Percentiles rank a stretch among this genome's conserved stretches.
Evolutionary conservation across 2,888 invertebrate species (phyloP).

Genomic region (Tanytarsus gracilentus): DNA sequence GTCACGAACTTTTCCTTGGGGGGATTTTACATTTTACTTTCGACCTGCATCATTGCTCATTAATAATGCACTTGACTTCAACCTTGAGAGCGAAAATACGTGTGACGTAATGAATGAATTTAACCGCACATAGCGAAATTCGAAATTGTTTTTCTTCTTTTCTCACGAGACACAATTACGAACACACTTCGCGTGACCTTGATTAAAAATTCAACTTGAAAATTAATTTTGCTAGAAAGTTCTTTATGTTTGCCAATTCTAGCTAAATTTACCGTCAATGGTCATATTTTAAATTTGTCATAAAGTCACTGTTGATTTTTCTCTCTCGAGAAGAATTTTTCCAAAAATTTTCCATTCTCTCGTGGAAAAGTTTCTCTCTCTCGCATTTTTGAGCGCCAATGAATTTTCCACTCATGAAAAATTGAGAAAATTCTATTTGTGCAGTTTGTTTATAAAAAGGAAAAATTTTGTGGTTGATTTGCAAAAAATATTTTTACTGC

Average conservation of each 20-base stretch:
- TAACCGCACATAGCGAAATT: not conserved
- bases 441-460: no score
- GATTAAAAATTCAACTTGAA: no score
- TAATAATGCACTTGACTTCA: conserved; percentile 14
- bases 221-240: no score
- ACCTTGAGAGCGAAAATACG: conserved; percentile 6
- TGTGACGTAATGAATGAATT: conserved; percentile 11
- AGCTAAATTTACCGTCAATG: no score
- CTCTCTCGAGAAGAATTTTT: not conserved
- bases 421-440: not conserved
- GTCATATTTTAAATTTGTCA: no score
- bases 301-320: no score
- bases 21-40: not conserved
- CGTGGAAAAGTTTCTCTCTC: not conserved
- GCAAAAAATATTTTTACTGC: no score
- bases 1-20: no score
- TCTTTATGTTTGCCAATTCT: no score
- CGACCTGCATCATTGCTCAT: not conserved
- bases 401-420: conserved; percentile 1
- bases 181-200: not conserved
- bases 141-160: conserved; percentile 17
- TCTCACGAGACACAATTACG: not conserved
- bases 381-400: not conserved
- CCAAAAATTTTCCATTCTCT: not conserved
- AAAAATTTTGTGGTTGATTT: no score